Evolutionary conservation across 2,113 vertebrate species (phyloP).

Genomic region (Rhegmatorhina hoffmannsi): DNA sequence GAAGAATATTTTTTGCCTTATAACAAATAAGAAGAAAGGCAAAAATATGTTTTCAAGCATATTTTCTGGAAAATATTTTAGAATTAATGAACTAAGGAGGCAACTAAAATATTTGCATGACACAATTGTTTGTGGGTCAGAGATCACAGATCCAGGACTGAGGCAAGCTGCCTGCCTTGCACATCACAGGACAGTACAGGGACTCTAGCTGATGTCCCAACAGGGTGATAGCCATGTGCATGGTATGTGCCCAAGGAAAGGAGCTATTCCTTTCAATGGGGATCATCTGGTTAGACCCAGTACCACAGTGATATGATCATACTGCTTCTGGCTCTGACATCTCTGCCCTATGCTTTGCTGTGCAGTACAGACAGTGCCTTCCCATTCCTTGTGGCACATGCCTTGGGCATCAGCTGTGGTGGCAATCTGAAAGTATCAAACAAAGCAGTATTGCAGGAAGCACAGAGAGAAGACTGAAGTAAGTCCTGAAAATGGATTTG

Average conservation of each 20-base stretch:
- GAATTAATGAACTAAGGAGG: background rate
- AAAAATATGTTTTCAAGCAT: background rate
- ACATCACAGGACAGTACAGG: fast-evolving
- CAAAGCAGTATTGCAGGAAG: background rate
- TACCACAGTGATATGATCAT: background rate
- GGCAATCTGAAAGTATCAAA: background rate
- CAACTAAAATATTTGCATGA: background rate
- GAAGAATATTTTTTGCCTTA: background rate
- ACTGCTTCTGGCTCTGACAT: background rate
- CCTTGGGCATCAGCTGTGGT: background rate
- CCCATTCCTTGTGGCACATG: background rate
- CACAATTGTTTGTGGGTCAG: background rate
- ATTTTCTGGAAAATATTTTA: background rate
- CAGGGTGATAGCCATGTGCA: background rate
- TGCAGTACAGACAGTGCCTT: fast-evolving
- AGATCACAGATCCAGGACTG: background rate
- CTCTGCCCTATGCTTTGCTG: background rate
- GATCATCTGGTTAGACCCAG: background rate
- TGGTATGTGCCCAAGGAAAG: background rate
- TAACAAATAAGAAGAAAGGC: background rate
- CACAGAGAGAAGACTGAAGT: background rate
- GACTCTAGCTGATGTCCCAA: background rate
- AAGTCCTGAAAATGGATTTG: background rate
- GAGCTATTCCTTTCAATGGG: background rate
- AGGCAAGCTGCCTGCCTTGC: background rate